These are phyloP conservation scores for Circaetus cinerascens DNA, from an alignment of 2,113 vertebrate genomes.

Conservation along the genomic window DNA sequence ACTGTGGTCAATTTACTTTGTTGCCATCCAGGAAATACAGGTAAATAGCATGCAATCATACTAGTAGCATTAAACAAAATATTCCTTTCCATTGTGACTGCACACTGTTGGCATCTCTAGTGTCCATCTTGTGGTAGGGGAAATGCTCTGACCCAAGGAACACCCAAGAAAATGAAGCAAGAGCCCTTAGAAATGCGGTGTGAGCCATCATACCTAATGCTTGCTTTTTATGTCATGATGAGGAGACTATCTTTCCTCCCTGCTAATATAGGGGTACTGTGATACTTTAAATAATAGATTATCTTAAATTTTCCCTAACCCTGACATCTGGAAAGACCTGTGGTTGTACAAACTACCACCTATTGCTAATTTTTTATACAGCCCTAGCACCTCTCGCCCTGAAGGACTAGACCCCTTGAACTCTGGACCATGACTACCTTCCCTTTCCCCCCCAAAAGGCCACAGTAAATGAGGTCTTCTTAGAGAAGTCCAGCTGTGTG, in stretches of 20 bases:
- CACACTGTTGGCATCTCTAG: not conserved
- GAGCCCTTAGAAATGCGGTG: not conserved
- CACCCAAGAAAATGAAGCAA: not conserved
- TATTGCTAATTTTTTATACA: constrained; percentile 7
- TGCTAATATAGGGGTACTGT: not conserved
- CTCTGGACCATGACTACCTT: not conserved
- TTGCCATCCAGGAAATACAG: not conserved
- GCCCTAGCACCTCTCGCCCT: not conserved
- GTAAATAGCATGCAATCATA: not conserved
- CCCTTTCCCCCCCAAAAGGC: not conserved
- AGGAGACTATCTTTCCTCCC: not conserved
- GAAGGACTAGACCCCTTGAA: constrained; percentile 6
- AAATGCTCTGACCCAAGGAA: not conserved
- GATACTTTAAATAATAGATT: not conserved
- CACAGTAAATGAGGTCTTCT: not conserved
- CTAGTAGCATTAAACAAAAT: not conserved
- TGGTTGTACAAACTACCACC: not conserved
- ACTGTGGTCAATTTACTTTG: not conserved
- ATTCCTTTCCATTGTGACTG: not conserved
- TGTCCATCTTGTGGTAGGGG: not conserved
- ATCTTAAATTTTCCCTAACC: not conserved
- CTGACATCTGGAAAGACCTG: not conserved
- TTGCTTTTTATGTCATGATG: not conserved
- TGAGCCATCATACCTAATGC: not conserved
- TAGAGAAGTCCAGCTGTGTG: constrained; percentile 30